Base-by-base conservation (phyloP, 2,113 vertebrate species). In the Gorsachius goisagi region DNA sequence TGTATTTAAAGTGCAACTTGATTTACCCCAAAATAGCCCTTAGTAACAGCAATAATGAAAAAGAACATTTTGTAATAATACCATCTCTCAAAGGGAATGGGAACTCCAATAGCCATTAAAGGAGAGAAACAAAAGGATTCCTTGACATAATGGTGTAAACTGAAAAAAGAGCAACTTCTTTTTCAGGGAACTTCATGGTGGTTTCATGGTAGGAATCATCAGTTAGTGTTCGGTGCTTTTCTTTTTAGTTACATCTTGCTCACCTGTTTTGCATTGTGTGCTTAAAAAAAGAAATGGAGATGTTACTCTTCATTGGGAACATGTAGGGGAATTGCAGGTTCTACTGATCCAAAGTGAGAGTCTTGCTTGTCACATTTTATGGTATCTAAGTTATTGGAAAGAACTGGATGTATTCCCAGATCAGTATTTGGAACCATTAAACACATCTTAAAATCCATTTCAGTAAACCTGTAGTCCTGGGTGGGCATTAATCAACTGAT, bases 261-360 rank as follows among this genome's bases (percentile, higher is more conserved):
- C 68, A 37, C 16, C n/a, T 74, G 12, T 81, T 89, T 81, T 89
- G 47, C 6, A 30, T 19, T 52, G 9, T 33, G 22, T 39, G 53
- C 24, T 68, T 74, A 53, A 19, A 47, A 56, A 71, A 47, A 68
- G 32, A 55, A 75, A n/a, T 24, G 3, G 16, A 28, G 32, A 14
- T 9, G 32, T 62, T 90, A 14, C 30, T 71, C 13, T 82, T 81
- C 19, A 4, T 8, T 45, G 62, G 60, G 44, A 85, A 49, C 8
- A 16, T 0, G 0, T 1, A 39, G 30, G 21, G 37, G 49, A 78
- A 56, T 53, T 60, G 16, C 39, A 66, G 2, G 6, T 72, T 82
- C 81, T 86, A 28, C 73, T 82, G 32, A n/a, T 85, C 35, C 26
- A 20, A 28, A 85, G 35, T 7, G 58, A 60, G 53, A 69, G 28